phyloP scores from a whole-genome alignment of 2,797 vertebrate species.

The Holocentrus rufus region DNA sequence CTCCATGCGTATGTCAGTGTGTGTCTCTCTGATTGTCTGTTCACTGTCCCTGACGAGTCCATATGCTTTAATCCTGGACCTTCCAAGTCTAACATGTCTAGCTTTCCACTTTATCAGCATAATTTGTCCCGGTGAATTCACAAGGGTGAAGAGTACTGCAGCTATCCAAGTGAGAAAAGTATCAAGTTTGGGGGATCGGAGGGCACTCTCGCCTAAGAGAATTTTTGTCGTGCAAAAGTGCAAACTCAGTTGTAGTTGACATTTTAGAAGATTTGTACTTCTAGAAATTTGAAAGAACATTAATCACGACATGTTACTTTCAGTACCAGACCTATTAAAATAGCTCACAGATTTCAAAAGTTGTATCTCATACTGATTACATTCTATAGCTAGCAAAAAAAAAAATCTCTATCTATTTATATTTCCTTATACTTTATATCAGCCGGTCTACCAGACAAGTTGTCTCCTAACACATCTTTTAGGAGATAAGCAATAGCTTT shows the following conservation, averaged over 20 bases:
- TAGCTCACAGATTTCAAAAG: not conserved
- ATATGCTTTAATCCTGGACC: not conserved
- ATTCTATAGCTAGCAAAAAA: no score
- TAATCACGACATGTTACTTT: not conserved
- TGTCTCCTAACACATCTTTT: not conserved
- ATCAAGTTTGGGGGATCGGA: not conserved
- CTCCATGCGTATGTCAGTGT: not conserved
- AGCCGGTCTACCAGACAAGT: not conserved
- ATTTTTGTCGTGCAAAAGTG: not conserved
- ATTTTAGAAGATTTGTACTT: conserved; percentile 2
- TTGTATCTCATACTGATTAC: not conserved
- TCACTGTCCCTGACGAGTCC: not conserved
- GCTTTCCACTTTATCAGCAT: not conserved
- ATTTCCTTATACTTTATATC: not conserved
- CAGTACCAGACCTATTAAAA: not conserved
- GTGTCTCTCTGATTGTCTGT: not conserved
- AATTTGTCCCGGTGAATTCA: not conserved
- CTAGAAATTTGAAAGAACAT: conserved; percentile 1
- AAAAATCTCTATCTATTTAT: no score
- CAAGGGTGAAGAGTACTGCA: not conserved
- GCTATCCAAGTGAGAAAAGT: not conserved
- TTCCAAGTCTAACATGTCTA: not conserved
- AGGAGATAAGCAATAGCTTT: not conserved
- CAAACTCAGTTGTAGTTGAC: not conserved
- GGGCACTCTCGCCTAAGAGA: not conserved